Base-by-base conservation (phyloP, 2,113 vertebrate species). In the Gallinago paraguaiae region DNA sequence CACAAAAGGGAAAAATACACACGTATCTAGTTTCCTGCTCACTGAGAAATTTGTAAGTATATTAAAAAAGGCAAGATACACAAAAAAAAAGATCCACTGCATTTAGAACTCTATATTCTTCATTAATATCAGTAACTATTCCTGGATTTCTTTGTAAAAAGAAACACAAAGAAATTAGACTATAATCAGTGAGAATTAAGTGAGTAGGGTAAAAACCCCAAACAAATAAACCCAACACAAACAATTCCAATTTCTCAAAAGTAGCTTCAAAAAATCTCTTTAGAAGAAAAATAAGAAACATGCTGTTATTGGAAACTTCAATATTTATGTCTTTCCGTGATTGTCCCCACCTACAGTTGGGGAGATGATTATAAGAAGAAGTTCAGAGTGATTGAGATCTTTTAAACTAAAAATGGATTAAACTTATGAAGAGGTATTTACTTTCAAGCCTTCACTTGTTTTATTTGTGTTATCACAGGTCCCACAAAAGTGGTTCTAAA, bases 181-280 rank as follows among this genome's bases (percentile, higher is more conserved):
- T 2, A 56, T 43, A 20, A 77, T 23, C 22, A 46, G 3, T 41
- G 24, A 79, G 9, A 60, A 82, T 61, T 22, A 74, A 48, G n/a
- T 13, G 6, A 72, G 24, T 39, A 70, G 19, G 9, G 2, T 15
- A 10, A 51, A 82, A 46, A 81, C 31, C 8, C 0, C 0, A 33
- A n/a, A 4, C 1, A 78, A 84, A 20, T 1, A 24, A 63, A 6
- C 1, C 4, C 23, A 67, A 69, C 24, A 13, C 3, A 67, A 63
- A 30, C 5, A 20, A 31, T 12, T 57, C 57, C 11, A 74, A 16
- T 2, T 11, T 9, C 43, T 46, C 28, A 87, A 56, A 94, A 71
- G 48, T 4, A 78, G 1, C 13, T 82, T 59, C 16, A 28, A 70
- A 48, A 15, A 0, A 30, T 4, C 56, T 57, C 11, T 56, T 59